phyloP scores from a whole-genome alignment of 2,797 vertebrate genomes.

The Rhabdophis nuchalis region DNA sequence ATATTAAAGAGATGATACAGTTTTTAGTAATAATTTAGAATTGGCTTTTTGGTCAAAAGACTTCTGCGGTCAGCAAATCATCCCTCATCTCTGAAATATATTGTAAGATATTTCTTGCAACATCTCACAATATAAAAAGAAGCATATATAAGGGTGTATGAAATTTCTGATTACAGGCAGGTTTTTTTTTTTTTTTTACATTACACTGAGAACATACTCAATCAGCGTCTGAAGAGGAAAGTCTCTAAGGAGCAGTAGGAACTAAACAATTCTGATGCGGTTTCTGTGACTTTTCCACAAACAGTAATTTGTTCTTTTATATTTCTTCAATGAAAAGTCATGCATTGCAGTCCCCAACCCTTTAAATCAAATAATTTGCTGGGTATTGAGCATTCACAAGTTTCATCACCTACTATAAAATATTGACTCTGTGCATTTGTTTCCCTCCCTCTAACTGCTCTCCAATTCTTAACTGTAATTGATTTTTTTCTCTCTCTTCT shows the following conservation, averaged over 20 bases:
- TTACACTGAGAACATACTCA: slow-evolving; percentile 56
- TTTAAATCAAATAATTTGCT: slow-evolving; percentile 64
- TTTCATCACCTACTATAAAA: slow-evolving; percentile 47
- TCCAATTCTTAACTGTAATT: slow-evolving; percentile 35
- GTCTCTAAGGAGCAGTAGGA: slow-evolving; percentile 56
- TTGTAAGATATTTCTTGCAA: slow-evolving; percentile 26
- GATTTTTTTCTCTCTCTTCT: slow-evolving; percentile 38
- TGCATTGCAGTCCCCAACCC: slow-evolving; percentile 50
- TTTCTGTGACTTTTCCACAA: slow-evolving; percentile 61
- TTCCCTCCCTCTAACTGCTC: slow-evolving; percentile 31
- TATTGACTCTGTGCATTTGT: slow-evolving; percentile 49
- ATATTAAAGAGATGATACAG: neutral
- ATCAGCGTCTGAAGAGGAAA: slow-evolving; percentile 48
- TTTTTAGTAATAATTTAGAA: neutral
- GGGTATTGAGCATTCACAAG: slow-evolving; percentile 47
- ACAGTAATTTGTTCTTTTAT: slow-evolving; percentile 61
- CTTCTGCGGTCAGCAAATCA: slow-evolving; percentile 2
- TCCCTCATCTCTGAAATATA: slow-evolving; percentile 4
- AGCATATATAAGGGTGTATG: neutral
- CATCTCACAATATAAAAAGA: slow-evolving; percentile 28
- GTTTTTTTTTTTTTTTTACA: slow-evolving; percentile 42
- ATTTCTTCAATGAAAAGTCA: slow-evolving; percentile 59
- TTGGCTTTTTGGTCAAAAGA: slow-evolving; percentile 44
- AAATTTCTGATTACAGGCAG: slow-evolving; percentile 64
- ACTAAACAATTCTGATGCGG: slow-evolving; percentile 59